A percentile compares a stretch with the other conserved stretches of the same genome.
phyloP scores from a whole-genome alignment of 2,113 vertebrate genomes.

The Sapayoa aenigma region DNA sequence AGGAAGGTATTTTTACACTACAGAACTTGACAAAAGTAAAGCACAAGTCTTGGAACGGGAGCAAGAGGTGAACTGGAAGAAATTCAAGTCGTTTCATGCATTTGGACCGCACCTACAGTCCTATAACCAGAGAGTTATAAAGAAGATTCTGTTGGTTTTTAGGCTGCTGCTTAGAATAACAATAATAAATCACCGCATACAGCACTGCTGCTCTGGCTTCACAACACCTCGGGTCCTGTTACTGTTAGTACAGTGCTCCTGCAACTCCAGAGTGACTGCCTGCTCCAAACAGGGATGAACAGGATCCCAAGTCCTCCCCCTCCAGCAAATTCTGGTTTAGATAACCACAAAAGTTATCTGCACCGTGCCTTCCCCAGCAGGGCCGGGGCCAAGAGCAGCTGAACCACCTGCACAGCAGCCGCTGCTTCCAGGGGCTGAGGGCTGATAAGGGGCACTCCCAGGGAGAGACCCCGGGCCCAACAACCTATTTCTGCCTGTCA shows the following conservation, averaged over 20 bases:
- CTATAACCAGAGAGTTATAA: neutral
- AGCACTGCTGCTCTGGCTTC: neutral
- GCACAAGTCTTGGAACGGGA: neutral
- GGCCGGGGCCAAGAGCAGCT: no score
- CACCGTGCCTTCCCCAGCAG: neutral
- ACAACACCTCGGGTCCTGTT: neutral
- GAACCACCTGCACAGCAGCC: neutral
- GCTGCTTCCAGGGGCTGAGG: neutral
- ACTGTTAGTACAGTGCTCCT: neutral
- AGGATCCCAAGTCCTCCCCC: neutral
- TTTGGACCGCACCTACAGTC: neutral
- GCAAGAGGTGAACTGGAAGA: neutral
- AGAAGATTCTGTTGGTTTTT: neutral
- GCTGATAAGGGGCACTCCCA: conserved; percentile 38
- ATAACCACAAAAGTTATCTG: conserved; percentile 1
- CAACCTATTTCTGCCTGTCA: neutral
- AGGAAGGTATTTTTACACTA: fast-evolving
- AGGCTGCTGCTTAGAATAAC: neutral
- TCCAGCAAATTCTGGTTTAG: neutral
- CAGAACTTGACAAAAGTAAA: neutral
- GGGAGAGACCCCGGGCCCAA: neutral
- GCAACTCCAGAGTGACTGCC: neutral
- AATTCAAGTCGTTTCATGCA: neutral
- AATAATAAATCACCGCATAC: neutral
- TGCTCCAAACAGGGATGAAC: fast-evolving